These are phyloP conservation scores for Beris chalybata DNA, from an alignment of 2,888 invertebrate genomes.

Conservation along the genomic window DNA sequence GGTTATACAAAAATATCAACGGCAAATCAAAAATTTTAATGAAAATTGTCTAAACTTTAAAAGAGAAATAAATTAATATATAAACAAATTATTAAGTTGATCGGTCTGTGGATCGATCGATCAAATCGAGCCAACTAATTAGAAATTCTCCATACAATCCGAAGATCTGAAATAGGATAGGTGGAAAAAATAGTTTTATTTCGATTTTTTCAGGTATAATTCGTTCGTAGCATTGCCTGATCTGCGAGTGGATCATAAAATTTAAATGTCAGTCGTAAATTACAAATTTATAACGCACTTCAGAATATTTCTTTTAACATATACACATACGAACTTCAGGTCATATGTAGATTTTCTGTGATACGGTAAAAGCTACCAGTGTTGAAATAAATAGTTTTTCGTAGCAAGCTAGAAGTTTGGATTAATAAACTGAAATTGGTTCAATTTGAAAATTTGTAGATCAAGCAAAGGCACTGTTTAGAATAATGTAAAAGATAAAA, in stretches of 20 bases:
- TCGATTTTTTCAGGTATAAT: too few relatives aligned
- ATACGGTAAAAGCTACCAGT: conserved; percentile 23
- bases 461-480: too few relatives aligned
- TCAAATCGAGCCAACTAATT: conserved; percentile 28
- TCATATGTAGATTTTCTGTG: conserved; percentile 23
- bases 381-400: conserved; percentile 5
- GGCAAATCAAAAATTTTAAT: conserved; percentile 26
- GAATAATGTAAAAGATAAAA: too few relatives aligned
- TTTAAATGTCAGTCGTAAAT: conserved; percentile 37
- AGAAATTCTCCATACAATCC: conserved; percentile 24
- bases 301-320: neutral
- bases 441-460: too few relatives aligned
- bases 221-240: neutral
- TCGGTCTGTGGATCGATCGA: conserved; percentile 24
- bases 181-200: conserved; percentile 3
- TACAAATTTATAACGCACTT: conserved; percentile 35
- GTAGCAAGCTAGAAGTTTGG: too few relatives aligned
- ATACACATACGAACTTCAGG: conserved; percentile 9
- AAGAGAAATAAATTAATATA: neutral
- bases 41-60: conserved; percentile 21
- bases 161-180: conserved; percentile 4
- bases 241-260: conserved; percentile 29
- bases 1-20: conserved; percentile 12
- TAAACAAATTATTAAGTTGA: neutral
- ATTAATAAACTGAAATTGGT: too few relatives aligned